Evolutionary conservation across 2,113 vertebrate species (phyloP).

Genomic region (Myiozetetes cayanensis): DNA sequence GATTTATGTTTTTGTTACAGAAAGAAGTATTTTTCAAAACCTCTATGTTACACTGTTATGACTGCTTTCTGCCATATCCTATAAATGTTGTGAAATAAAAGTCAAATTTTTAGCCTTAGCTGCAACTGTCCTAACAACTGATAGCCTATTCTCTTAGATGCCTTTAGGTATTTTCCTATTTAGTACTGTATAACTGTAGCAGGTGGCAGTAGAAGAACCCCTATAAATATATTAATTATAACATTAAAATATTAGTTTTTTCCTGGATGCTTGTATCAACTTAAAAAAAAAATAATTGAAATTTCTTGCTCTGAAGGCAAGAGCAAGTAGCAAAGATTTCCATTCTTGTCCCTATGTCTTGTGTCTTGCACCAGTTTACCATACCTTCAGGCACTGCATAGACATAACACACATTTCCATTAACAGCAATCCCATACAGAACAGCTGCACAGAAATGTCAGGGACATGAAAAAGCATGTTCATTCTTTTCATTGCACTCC

Average conservation of each 20-base stretch:
- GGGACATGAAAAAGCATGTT: neutral
- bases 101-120: neutral
- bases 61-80: neutral
- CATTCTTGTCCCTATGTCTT: neutral
- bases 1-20: neutral
- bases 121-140: neutral
- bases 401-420: neutral
- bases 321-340: neutral
- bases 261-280: neutral
- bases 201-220: neutral
- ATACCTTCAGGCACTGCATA: neutral
- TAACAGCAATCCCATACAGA: neutral
- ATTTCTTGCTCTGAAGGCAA: neutral
- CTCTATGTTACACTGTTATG: neutral
- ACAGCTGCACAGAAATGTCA: neutral
- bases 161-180: neutral
- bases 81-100: neutral
- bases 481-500: neutral
- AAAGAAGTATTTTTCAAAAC: neutral
- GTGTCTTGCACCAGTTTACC: neutral
- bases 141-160: neutral
- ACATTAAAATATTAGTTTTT: neutral
- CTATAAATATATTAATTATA: neutral
- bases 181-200: neutral
- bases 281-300: neutral